Conservation (phyloP, 2,113 vertebrate genomes). For the Cochlearius cochlearius region DNA sequence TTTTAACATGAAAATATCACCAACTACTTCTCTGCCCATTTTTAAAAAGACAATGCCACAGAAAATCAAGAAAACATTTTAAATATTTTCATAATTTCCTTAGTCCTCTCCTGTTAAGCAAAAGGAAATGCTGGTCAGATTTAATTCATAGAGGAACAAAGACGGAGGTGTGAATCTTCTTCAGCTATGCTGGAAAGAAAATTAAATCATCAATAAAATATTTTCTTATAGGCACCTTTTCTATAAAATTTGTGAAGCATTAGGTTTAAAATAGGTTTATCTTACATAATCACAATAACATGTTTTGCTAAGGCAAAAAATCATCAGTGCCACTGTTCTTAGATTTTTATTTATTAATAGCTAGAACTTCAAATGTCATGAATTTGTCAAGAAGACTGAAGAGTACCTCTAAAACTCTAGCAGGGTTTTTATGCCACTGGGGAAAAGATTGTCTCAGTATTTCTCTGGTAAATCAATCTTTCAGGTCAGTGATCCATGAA, state of each 20-base stretch:
- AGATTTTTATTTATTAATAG: background rate
- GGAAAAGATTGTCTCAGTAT: background rate
- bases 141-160: background rate
- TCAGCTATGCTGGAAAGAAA: background rate
- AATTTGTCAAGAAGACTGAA: background rate
- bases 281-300: background rate
- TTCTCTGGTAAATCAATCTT: background rate
- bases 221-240: background rate
- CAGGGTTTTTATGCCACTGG: background rate
- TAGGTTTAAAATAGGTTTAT: background rate
- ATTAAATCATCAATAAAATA: background rate
- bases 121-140: background rate
- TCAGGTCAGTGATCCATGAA: background rate
- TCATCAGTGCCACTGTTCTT: background rate
- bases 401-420: background rate
- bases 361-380: background rate
- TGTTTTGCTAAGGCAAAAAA: background rate
- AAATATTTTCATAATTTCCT: background rate
- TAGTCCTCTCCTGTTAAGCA: background rate
- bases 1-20: background rate
- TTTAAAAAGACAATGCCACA: background rate
- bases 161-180: background rate
- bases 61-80: background rate
- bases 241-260: background rate
- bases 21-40: background rate